A percentile compares a stretch with the other conserved stretches of the same genome.
phyloP scores from a whole-genome alignment of 2,113 vertebrate genomes.

The Ceratotherium simum region DNA sequence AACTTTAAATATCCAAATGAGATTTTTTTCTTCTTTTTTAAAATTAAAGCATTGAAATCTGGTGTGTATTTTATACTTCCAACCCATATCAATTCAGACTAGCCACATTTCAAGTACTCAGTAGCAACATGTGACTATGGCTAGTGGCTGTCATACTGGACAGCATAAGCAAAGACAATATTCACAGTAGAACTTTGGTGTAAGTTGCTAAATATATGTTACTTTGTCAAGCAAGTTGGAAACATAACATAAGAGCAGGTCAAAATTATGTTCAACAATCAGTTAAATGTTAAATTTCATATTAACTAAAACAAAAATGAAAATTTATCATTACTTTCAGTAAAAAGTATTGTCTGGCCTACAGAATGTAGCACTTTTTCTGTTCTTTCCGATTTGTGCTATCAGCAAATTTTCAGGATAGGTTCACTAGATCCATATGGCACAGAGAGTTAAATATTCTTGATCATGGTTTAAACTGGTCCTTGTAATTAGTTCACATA shows the following conservation, averaged over 20 bases:
- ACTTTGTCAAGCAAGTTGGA: not conserved
- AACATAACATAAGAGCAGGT: not conserved
- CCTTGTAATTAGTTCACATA: constrained; percentile 87
- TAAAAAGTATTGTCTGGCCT: not conserved
- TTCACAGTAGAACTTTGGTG: not conserved
- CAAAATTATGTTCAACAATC: not conserved
- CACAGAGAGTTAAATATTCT: constrained; percentile 81
- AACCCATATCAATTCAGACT: not conserved
- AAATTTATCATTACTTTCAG: not conserved
- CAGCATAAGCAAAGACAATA: not conserved
- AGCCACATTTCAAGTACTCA: not conserved
- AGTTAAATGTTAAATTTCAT: not conserved
- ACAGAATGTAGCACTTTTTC: not conserved
- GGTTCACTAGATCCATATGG: constrained; percentile 52
- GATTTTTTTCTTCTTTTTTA: not conserved
- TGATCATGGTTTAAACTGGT: constrained; percentile 84
- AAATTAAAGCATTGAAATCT: not conserved
- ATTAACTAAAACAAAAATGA: not conserved
- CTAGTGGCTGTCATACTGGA: not conserved
- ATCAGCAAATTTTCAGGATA: constrained; percentile 79
- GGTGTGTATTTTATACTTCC: not conserved
- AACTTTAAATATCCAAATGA: not conserved
- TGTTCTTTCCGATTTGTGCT: not conserved
- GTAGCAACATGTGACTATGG: not conserved
- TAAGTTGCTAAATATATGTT: not conserved